Evolutionary conservation across 2,888 invertebrate genomes (phyloP).

Genomic region (Chamaedrilus cognettii): DNA sequence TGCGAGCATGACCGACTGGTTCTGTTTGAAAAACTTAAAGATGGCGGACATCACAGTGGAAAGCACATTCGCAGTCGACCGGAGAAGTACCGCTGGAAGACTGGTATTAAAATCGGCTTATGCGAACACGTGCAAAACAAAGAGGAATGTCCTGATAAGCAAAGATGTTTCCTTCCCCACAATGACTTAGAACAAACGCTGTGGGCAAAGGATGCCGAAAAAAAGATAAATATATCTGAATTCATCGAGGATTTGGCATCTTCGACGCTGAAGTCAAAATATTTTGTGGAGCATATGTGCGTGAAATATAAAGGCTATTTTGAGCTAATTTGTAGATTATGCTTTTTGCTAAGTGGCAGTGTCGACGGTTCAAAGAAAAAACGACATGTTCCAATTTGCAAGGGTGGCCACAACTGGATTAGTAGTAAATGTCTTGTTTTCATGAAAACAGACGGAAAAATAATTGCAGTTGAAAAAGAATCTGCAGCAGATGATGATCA

Average conservation of each 20-base stretch:
- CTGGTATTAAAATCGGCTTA: neutral
- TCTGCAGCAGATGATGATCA: neutral
- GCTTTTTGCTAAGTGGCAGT: constrained; percentile 11
- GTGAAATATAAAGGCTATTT: constrained; percentile 2
- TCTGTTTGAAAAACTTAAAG: neutral
- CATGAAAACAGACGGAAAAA: neutral
- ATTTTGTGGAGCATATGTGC: constrained; percentile 7
- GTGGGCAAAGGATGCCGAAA: constrained; percentile 15
- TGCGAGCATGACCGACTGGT: neutral
- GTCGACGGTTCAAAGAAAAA: constrained; percentile 8
- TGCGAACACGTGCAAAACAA: neutral
- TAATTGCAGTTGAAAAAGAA: neutral
- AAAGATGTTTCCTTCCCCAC: constrained; percentile 18
- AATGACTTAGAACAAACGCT: constrained; percentile 12
- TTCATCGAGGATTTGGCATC: constrained; percentile 15
- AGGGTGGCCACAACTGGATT: constrained; percentile 16
- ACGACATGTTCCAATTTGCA: constrained; percentile 11
- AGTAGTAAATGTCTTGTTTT: constrained; percentile 12
- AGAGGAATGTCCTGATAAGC: constrained; percentile 16
- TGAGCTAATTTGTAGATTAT: constrained; percentile 10
- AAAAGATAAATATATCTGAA: neutral
- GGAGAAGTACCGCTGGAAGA: too few species aligned
- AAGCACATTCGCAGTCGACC: too few species aligned
- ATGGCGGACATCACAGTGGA: too few species aligned
- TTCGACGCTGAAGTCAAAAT: constrained; percentile 10